Evolutionary conservation across 2,888 invertebrate genomes (phyloP).

Genomic region (Dyspetes luteomarginatus): DNA sequence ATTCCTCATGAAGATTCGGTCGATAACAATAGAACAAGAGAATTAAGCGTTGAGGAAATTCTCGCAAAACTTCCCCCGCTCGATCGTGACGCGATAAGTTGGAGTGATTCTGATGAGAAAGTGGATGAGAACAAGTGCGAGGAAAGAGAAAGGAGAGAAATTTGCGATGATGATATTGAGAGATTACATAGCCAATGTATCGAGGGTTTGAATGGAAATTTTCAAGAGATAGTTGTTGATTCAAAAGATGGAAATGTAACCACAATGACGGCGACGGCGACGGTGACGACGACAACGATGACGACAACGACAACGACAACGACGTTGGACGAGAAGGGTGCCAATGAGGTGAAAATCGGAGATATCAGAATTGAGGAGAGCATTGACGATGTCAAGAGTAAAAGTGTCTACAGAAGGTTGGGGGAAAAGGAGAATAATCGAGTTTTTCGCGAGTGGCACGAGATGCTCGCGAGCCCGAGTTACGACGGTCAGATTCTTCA

Average conservation of each 20-base stretch:
- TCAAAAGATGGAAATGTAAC: no score
- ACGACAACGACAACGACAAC: no score
- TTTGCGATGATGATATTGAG: constrained; percentile 76
- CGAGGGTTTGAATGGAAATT: constrained; percentile 82
- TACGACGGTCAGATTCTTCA: constrained; percentile 92
- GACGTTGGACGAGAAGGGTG: constrained; percentile 65
- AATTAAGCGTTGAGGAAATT: constrained; percentile 85
- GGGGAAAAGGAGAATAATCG: constrained; percentile 77
- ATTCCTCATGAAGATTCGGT: constrained; percentile 67
- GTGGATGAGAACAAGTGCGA: constrained; percentile 54
- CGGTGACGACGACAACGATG: no score
- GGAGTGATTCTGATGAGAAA: constrained; percentile 80
- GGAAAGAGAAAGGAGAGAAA: constrained; percentile 71
- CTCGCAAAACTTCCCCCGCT: constrained; percentile 88
- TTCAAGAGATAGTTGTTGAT: constrained; percentile 76
- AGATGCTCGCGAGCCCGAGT: constrained; percentile 90
- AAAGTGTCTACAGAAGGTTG: constrained; percentile 70
- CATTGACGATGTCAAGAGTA: constrained; percentile 59
- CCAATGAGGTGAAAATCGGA: constrained; percentile 30
- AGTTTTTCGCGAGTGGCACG: constrained; percentile 96
- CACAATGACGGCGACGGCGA: no score
- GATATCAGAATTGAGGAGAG: constrained; percentile 54
- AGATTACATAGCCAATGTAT: constrained; percentile 78
- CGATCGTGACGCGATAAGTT: constrained; percentile 85
- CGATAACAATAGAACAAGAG: constrained; percentile 56